These are phyloP conservation scores for Neria commutata DNA, from an alignment of 2,888 invertebrate genomes.

Conservation along the genomic window DNA sequence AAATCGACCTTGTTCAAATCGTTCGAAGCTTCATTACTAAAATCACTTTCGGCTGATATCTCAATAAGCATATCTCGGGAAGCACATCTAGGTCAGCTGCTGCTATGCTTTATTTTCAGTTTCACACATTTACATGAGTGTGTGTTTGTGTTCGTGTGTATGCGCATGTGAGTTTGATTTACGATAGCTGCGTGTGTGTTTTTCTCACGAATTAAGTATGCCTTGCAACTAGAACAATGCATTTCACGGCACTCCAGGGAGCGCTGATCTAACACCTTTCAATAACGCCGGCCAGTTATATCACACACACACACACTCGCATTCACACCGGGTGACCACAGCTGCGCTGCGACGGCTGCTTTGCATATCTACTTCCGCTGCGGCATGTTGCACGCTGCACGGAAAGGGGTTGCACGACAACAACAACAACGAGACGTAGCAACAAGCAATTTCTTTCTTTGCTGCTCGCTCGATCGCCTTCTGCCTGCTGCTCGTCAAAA, in stretches of 20 bases:
- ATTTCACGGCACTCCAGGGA: neutral
- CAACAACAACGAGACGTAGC: slow-evolving; percentile 9
- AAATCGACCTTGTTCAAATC: too few relatives aligned
- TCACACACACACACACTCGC: too few relatives aligned
- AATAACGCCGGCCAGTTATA: neutral
- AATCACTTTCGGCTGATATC: too few relatives aligned
- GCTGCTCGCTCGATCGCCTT: neutral
- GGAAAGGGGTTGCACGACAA: slow-evolving; percentile 2
- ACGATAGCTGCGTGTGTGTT: too few relatives aligned
- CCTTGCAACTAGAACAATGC: neutral
- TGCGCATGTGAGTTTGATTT: too few relatives aligned
- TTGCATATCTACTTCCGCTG: slow-evolving; percentile 12
- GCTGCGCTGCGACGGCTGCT: slow-evolving; percentile 24
- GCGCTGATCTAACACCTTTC: slow-evolving; percentile 4
- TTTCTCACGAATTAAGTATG: too few relatives aligned
- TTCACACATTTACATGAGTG: too few relatives aligned
- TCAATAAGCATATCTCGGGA: too few relatives aligned
- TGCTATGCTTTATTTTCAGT: too few relatives aligned
- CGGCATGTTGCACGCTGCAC: neutral
- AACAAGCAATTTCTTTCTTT: slow-evolving; percentile 15
- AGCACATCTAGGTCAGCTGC: too few relatives aligned
- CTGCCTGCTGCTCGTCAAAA: slow-evolving; percentile 3
- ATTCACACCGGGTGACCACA: slow-evolving; percentile 23
- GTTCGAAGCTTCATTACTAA: too few relatives aligned
- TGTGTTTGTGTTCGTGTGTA: too few relatives aligned